Evolutionary conservation across 2,113 vertebrate genomes (phyloP).

Genomic region (Maccullochella peelii): DNA sequence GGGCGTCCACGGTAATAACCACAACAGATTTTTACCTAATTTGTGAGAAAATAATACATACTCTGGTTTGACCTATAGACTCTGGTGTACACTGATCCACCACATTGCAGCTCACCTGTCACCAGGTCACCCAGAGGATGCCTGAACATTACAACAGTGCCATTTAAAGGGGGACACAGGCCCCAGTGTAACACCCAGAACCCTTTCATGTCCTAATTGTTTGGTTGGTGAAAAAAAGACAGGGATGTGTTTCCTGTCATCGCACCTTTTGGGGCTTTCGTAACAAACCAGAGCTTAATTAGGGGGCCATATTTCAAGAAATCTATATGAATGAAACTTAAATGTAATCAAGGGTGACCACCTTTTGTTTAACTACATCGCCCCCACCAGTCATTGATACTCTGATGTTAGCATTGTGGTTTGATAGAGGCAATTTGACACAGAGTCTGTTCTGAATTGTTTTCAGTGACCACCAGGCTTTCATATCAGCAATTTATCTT

Average conservation of each 20-base stretch:
- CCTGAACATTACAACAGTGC: conserved; percentile 51
- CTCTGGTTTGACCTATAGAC: background rate
- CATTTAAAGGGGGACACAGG: conserved; percentile 50
- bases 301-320: background rate
- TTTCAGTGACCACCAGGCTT: background rate
- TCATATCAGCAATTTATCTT: background rate
- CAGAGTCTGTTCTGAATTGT: too few relatives aligned
- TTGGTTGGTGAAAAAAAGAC: conserved; percentile 67
- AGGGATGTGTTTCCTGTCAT: conserved; percentile 74
- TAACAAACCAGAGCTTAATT: conserved; percentile 20
- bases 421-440: background rate
- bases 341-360: background rate
- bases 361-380: conserved; percentile 1
- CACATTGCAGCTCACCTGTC: conserved; percentile 56
- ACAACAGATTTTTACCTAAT: background rate
- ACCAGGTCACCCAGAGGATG: conserved; percentile 39
- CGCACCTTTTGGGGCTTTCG: conserved; percentile 59
- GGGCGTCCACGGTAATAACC: background rate
- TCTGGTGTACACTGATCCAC: background rate
- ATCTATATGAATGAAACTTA: background rate
- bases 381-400: background rate
- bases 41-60: background rate
- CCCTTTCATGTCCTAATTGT: conserved; percentile 73
- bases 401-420: background rate
- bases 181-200: conserved; percentile 54